Evolutionary conservation across 1,140 invertebrate species (phyloP), one percentile per base, ranked within the genome.

Genomic region (Coptotermes formosanus): DNA sequence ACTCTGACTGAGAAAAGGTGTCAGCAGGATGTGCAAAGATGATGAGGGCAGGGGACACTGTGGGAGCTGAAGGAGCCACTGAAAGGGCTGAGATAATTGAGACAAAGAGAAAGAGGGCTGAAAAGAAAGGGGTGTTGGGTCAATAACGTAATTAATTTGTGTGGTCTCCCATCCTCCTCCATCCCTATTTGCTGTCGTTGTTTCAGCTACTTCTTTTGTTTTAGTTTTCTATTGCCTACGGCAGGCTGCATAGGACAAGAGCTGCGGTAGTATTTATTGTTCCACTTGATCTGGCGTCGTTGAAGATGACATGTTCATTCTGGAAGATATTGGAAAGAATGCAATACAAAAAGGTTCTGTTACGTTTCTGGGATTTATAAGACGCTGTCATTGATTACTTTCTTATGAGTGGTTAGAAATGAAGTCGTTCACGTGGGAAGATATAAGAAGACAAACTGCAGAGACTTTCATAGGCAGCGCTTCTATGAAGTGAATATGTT

Each of bases 61-160:
- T 16, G n/a, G 64, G 64, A 83, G 32, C 19, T 83, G 82, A 44
- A 83, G 82, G 21, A 45, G 82, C 43, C 25, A 45, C 82, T 52
- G 44, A 83, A 52, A 52, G 82, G 82, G 43, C 23, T 12, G 82
- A 43, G 43, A 83, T 83, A 83, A 83, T 83, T 83, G 48, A 83
- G 82, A 83, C 43, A 83, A 8, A 83, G 6, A 45, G 3, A 83
- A 75, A 75, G n/a, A 14, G 64, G 64, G 64, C 11, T n/a, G 64
- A 75, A 75, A 75, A 75, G 64, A 75, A 75, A n/a, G 64, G 64
- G 25, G 59, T 19, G 64, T 75, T 83, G 43, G 82, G 32, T 52
- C 82, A 83, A 83, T 83, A 83, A 30, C 11, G 82, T 83, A 83
- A 83, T 83, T 83, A 83, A 83, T 83, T 83, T 83, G 44, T 83